These are phyloP conservation scores for Acronicta aceris DNA, from an alignment of 2,888 invertebrate species.

Conservation along the genomic window DNA sequence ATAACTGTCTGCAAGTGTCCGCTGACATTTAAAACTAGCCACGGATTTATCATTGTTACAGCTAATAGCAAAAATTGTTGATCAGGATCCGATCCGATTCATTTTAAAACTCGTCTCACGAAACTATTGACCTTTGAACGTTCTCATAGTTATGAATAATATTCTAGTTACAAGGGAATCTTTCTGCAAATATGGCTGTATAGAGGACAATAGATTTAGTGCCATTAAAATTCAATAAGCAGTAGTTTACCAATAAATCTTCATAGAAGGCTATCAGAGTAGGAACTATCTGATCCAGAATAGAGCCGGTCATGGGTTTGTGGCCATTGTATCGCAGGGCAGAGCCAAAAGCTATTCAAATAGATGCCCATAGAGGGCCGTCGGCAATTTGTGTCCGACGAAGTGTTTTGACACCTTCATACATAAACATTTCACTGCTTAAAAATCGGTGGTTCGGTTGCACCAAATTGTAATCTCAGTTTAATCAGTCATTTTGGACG, in stretches of 20 bases:
- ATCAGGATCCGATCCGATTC: slow-evolving; percentile 64
- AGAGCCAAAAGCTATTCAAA: slow-evolving; percentile 80
- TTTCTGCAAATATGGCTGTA: slow-evolving; percentile 54
- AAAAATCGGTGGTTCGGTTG: slow-evolving; percentile 60
- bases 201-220: slow-evolving; percentile 74
- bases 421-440: slow-evolving; percentile 80
- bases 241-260: slow-evolving; percentile 81
- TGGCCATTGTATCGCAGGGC: slow-evolving; percentile 70
- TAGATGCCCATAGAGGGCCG: slow-evolving; percentile 79
- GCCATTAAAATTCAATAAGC: slow-evolving; percentile 86
- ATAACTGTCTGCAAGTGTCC: slow-evolving; percentile 35
- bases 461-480: slow-evolving; percentile 11
- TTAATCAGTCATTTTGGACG: background rate
- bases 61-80: slow-evolving; percentile 69
- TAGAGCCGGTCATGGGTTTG: slow-evolving; percentile 65
- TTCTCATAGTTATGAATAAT: slow-evolving; percentile 68
- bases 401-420: slow-evolving; percentile 86
- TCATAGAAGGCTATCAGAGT: slow-evolving; percentile 86
- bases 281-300: slow-evolving; percentile 84
- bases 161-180: slow-evolving; percentile 57
- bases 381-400: slow-evolving; percentile 82
- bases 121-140: slow-evolving; percentile 63
- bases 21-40: slow-evolving; percentile 64
- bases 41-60: slow-evolving; percentile 54
- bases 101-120: slow-evolving; percentile 68